These are phyloP conservation scores for Cynopterus brachyotis DNA, from an alignment of 2,113 vertebrate species.

Conservation along the genomic window DNA sequence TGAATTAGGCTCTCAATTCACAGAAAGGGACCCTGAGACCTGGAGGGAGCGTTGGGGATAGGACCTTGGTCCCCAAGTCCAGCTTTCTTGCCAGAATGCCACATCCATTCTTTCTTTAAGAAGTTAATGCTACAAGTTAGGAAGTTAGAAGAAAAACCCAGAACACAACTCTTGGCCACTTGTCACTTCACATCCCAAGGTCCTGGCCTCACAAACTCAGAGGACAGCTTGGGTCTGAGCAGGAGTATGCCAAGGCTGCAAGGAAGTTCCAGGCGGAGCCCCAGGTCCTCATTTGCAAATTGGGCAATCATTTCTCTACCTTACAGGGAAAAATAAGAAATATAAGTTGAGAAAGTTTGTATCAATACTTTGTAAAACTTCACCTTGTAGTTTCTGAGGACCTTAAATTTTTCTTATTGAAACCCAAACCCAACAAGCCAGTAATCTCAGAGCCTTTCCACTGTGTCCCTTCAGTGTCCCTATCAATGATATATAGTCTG, in stretches of 20 bases:
- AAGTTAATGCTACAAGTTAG: not conserved
- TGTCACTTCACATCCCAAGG: not conserved
- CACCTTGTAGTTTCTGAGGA: not conserved
- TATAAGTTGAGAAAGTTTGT: not conserved
- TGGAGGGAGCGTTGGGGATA: not conserved
- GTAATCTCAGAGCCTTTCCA: not conserved
- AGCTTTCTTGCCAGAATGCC: not conserved
- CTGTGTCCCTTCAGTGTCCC: not conserved
- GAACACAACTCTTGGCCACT: not conserved
- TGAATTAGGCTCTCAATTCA: not conserved
- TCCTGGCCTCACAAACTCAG: not conserved
- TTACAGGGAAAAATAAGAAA: not conserved
- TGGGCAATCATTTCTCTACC: not conserved
- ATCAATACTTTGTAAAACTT: not conserved
- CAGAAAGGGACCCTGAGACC: not conserved
- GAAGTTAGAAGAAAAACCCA: not conserved
- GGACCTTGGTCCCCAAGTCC: not conserved
- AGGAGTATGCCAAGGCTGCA: rapidly evolving
- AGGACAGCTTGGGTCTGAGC: not conserved
- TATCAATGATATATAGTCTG: rapidly evolving
- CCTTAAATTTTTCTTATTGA: not conserved
- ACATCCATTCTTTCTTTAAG: not conserved
- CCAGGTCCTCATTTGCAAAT: not conserved
- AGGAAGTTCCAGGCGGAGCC: not conserved
- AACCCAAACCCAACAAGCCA: not conserved